A percentile compares a stretch with the other conserved stretches of the same genome.
phyloP scores from a whole-genome alignment of 2,888 invertebrate species.

The Platycheirus albimanus region DNA sequence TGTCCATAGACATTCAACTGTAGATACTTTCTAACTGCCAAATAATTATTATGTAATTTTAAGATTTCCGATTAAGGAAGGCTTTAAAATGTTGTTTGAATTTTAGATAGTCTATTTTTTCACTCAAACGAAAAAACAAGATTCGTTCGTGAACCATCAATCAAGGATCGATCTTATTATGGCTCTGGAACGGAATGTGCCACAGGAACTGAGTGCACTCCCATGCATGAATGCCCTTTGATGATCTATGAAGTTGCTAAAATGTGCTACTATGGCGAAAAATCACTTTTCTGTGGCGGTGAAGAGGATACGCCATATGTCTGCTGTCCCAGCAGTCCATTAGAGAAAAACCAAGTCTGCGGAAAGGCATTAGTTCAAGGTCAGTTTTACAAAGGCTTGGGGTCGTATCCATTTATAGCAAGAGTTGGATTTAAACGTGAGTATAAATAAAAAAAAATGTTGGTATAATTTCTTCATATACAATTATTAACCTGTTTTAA shows the following conservation, averaged over 20 bases:
- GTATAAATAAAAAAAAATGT: constrained; percentile 75
- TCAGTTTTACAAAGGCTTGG: constrained; percentile 86
- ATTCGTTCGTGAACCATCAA: constrained; percentile 45
- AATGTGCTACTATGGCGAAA: constrained; percentile 82
- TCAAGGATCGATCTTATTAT: constrained; percentile 78
- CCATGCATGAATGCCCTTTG: constrained; percentile 81
- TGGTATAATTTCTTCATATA: too few relatives aligned
- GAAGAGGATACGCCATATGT: constrained; percentile 82
- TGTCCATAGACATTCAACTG: background rate
- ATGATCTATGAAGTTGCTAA: constrained; percentile 82
- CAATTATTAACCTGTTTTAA: too few relatives aligned
- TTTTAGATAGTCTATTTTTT: constrained; percentile 51
- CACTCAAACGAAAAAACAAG: constrained; percentile 33
- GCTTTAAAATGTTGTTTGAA: background rate
- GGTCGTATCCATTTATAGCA: constrained; percentile 90
- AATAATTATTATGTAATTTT: background rate
- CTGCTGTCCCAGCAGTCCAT: constrained; percentile 82
- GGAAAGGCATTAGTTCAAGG: constrained; percentile 87
- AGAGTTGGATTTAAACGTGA: constrained; percentile 90
- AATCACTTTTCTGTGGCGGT: constrained; percentile 81
- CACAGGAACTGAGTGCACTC: constrained; percentile 81
- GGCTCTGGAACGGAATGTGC: constrained; percentile 78
- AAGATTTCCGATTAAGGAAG: too few relatives aligned
- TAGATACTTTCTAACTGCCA: background rate
- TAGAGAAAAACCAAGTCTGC: constrained; percentile 84